Percentiles rank a stretch among this genome's conserved stretches.
phyloP scores from a whole-genome alignment of 2,113 vertebrate genomes.

The Zeus faber region DNA sequence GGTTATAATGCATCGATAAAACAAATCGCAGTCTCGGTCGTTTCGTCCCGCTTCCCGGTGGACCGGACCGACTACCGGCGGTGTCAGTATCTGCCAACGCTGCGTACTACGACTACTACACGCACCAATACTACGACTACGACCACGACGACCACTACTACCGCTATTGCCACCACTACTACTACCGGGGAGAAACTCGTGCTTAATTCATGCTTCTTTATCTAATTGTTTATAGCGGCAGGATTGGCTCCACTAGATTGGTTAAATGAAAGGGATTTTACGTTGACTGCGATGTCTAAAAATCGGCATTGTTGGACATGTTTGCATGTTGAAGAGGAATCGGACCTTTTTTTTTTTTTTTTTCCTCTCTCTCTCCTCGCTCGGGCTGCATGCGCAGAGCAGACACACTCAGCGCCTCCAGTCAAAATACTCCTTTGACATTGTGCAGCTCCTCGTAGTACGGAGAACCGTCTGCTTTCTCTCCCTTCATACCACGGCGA shows the following conservation, averaged over 20 bases:
- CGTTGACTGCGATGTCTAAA: too few species aligned
- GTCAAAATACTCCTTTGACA: constrained; percentile 68
- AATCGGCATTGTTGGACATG: too few species aligned
- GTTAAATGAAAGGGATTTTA: too few species aligned
- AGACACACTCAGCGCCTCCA: constrained; percentile 45
- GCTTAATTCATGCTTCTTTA: too few species aligned
- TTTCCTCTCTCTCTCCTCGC: constrained; percentile 48
- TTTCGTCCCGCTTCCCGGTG: constrained; percentile 20
- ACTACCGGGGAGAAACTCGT: too few species aligned
- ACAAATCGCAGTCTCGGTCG: constrained; percentile 9
- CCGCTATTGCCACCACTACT: too few species aligned
- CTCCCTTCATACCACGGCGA: too few species aligned
- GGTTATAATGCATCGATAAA: constrained; percentile 8
- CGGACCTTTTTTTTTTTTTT: constrained; percentile 21
- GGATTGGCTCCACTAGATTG: constrained; percentile 10
- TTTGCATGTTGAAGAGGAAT: constrained; percentile 14
- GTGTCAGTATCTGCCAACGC: constrained; percentile 44
- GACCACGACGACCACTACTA: constrained; percentile 31
- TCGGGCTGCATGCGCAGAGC: constrained; percentile 34
- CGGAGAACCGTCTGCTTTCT: too few species aligned
- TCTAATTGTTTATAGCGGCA: constrained; percentile 7
- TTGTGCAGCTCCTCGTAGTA: constrained; percentile 61
- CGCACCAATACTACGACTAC: constrained; percentile 54
- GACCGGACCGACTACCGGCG: constrained; percentile 11
- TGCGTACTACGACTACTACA: constrained; percentile 69